Percentiles rank a stretch among this genome's conserved stretches.
Conservation (phyloP, 2,113 vertebrate species). For the Pseudorasbora parva region DNA sequence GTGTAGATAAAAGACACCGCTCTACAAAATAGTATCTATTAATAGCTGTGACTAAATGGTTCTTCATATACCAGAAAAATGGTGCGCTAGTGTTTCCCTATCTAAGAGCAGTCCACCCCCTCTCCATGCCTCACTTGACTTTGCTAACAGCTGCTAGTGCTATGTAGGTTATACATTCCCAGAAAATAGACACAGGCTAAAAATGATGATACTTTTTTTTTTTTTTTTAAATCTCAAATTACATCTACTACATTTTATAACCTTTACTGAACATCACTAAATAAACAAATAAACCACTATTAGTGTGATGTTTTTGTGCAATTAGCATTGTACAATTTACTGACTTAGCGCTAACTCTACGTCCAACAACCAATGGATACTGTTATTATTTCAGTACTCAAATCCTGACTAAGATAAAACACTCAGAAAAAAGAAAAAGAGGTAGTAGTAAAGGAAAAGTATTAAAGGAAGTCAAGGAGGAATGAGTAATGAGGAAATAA, state of each 20-base stretch:
- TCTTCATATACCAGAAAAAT: constrained; percentile 22
- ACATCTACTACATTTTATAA: neutral
- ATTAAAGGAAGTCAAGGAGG: neutral
- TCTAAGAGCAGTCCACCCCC: constrained; percentile 13
- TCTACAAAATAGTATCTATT: constrained; percentile 21
- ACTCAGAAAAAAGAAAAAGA: neutral
- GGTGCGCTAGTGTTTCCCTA: neutral
- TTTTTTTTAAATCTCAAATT: neutral
- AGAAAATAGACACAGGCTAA: constrained; percentile 16
- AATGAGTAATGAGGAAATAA: neutral
- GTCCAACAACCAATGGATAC: neutral
- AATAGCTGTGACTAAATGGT: constrained; percentile 20
- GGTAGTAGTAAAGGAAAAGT: neutral
- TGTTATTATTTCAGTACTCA: neutral
- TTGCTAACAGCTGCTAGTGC: constrained; percentile 65
- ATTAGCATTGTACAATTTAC: neutral
- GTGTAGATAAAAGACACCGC: constrained; percentile 9
- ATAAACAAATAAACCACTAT: neutral
- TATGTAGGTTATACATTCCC: constrained; percentile 55
- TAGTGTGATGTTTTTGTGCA: neutral
- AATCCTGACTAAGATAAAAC: neutral
- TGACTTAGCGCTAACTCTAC: neutral
- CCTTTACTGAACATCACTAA: neutral
- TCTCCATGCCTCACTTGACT: constrained; percentile 6
- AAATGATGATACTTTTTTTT: neutral